phyloP scores from a whole-genome alignment of 2,888 invertebrate genomes.

The Sphaerophoria taeniata region DNA sequence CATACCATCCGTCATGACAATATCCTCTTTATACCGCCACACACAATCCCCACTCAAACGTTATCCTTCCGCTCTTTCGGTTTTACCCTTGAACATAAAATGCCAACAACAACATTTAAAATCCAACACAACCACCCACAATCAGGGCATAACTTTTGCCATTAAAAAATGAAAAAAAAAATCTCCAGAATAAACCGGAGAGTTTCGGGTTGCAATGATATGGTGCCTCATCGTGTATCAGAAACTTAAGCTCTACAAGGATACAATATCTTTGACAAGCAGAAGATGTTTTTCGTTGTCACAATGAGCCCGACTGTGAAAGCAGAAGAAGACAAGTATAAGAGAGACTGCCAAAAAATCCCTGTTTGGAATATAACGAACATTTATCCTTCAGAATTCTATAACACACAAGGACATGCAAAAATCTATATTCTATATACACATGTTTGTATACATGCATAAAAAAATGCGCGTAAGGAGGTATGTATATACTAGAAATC shows the following conservation, averaged over 20 bases:
- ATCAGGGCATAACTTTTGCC: conserved; percentile 67
- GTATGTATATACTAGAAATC: conserved; percentile 29
- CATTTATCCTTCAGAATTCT: conserved; percentile 57
- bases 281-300: conserved; percentile 74
- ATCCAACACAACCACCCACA: conserved; percentile 50
- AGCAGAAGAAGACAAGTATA: conserved; percentile 26
- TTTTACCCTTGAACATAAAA: conserved; percentile 56
- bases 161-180: conserved; percentile 58
- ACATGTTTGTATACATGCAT: conserved; percentile 15
- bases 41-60: conserved; percentile 67
- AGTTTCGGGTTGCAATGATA: conserved; percentile 70
- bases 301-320: conserved; percentile 72
- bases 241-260: conserved; percentile 73
- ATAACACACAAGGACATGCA: conserved; percentile 69
- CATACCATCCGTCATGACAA: conserved; percentile 70
- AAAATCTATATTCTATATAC: conserved; percentile 26
- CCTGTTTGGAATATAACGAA: conserved; percentile 60
- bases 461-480: conserved; percentile 26
- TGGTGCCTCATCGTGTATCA: conserved; percentile 72
- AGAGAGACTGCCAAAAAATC: conserved; percentile 19
- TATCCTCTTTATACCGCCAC: conserved; percentile 67
- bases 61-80: conserved; percentile 66
- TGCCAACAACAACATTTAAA: background rate
- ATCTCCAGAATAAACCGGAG: conserved; percentile 21
- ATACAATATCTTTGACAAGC: conserved; percentile 75